A percentile compares a stretch with the other conserved stretches of the same genome.
Conservation (phyloP, 2,888 invertebrate species). For the Xestia xanthographa region DNA sequence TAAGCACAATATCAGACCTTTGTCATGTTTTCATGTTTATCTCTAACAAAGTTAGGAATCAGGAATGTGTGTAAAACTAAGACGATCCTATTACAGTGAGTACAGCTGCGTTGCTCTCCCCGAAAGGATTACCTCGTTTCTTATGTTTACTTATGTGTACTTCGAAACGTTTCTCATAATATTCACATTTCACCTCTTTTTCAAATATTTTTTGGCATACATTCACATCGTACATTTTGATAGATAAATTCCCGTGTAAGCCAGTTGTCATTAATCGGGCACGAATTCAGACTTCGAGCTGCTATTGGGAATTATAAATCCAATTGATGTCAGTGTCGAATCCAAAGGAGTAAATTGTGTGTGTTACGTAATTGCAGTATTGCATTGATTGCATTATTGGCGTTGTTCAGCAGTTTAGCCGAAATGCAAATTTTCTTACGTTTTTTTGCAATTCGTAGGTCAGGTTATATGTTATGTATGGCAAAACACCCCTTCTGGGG, state of each 20-base stretch:
- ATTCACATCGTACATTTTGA: not conserved
- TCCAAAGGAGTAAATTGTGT: not conserved
- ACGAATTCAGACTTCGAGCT: not conserved
- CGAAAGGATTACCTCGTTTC: slow-evolving; percentile 2
- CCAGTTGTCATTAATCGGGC: not conserved
- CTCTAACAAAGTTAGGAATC: slow-evolving; percentile 6
- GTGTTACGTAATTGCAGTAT: too few species aligned
- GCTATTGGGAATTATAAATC: not conserved
- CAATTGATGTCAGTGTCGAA: not conserved
- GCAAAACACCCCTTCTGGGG: too few species aligned
- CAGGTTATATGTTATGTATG: too few species aligned
- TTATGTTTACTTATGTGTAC: not conserved
- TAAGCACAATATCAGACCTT: not conserved
- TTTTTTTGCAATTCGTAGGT: too few species aligned
- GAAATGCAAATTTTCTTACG: too few species aligned
- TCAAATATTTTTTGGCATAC: not conserved
- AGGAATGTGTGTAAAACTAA: slow-evolving; percentile 15
- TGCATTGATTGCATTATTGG: not conserved
- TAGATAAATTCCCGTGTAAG: not conserved
- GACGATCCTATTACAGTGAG: slow-evolving; percentile 16
- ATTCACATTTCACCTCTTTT: not conserved
- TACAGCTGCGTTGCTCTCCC: slow-evolving; percentile 14
- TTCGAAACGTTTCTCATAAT: not conserved
- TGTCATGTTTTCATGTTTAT: not conserved
- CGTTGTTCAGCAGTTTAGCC: not conserved